Percentiles rank a stretch among this genome's conserved stretches.
These are phyloP conservation scores for Myiothlypis chrysogaster DNA, from an alignment of 2,797 vertebrate genomes.

Conservation along the genomic window DNA sequence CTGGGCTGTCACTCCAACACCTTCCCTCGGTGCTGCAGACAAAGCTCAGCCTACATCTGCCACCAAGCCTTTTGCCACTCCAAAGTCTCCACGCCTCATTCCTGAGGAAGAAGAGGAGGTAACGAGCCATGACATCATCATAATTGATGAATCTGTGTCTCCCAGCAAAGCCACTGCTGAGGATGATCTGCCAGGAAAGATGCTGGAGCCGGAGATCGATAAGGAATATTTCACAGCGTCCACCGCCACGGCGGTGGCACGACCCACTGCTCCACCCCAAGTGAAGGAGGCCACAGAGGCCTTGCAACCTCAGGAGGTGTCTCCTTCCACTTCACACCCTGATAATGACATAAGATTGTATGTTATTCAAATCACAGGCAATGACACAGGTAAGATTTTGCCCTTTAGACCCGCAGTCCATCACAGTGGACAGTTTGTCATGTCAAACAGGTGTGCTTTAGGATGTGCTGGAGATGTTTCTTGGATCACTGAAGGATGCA, in stretches of 20 bases:
- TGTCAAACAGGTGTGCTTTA: conserved; percentile 38
- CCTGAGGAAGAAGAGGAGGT: conserved; percentile 70
- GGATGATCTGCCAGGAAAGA: conserved; percentile 62
- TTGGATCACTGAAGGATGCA: conserved; percentile 64
- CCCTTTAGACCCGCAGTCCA: conserved; percentile 59
- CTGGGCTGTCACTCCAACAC: conserved; percentile 12
- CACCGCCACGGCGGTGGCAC: conserved; percentile 46
- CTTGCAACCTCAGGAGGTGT: conserved; percentile 53
- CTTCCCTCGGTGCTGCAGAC: neutral
- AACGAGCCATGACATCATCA: conserved; percentile 59
- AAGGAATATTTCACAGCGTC: conserved; percentile 78
- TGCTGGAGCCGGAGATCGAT: conserved; percentile 70
- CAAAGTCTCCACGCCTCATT: conserved; percentile 50
- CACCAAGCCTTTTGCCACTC: conserved; percentile 3
- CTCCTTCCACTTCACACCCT: conserved; percentile 63
- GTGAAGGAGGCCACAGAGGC: conserved; percentile 58
- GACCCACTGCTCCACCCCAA: conserved; percentile 47
- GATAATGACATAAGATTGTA: conserved; percentile 72
- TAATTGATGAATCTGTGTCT: conserved; percentile 79
- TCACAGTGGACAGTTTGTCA: conserved; percentile 48
- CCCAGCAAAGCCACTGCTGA: conserved; percentile 55
- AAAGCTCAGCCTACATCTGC: conserved; percentile 33
- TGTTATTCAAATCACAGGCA: conserved; percentile 78
- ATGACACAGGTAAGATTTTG: conserved; percentile 86
- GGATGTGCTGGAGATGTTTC: conserved; percentile 40